Conservation (phyloP, 2,113 vertebrate genomes). For the Willisornis vidua region DNA sequence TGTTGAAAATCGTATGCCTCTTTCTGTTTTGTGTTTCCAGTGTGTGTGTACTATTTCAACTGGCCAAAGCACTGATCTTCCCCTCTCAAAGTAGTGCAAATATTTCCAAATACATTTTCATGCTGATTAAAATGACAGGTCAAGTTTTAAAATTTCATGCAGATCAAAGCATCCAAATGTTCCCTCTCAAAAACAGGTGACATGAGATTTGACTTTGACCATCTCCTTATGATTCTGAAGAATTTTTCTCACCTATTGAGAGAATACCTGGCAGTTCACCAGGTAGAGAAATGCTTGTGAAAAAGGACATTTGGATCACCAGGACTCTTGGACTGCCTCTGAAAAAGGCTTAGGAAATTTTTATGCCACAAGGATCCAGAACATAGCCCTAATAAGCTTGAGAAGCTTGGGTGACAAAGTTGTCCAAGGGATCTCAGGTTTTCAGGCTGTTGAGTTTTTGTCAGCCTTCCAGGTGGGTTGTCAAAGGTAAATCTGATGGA, state of each 20-base stretch:
- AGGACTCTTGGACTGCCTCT: neutral
- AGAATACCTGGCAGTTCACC: neutral
- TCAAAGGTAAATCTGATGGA: neutral
- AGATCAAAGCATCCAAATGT: neutral
- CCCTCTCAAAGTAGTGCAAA: neutral
- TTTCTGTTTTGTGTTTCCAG: neutral
- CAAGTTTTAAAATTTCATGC: neutral
- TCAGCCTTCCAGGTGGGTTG: neutral
- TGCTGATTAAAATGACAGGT: neutral
- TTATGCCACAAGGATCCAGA: neutral
- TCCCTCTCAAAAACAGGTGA: neutral
- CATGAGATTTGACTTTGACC: neutral
- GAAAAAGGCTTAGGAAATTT: neutral
- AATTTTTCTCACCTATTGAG: neutral
- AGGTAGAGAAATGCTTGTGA: neutral
- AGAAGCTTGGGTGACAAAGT: neutral
- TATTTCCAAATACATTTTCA: neutral
- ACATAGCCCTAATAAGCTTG: neutral
- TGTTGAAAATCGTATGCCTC: conserved; percentile 16
- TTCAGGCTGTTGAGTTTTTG: neutral
- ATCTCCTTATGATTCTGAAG: neutral
- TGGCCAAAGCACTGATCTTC: neutral
- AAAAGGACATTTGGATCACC: neutral
- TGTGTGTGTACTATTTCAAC: neutral
- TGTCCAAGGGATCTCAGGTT: neutral